phyloP scores from a whole-genome alignment of 2,113 vertebrate species.

The Eupsittula cactorum region DNA sequence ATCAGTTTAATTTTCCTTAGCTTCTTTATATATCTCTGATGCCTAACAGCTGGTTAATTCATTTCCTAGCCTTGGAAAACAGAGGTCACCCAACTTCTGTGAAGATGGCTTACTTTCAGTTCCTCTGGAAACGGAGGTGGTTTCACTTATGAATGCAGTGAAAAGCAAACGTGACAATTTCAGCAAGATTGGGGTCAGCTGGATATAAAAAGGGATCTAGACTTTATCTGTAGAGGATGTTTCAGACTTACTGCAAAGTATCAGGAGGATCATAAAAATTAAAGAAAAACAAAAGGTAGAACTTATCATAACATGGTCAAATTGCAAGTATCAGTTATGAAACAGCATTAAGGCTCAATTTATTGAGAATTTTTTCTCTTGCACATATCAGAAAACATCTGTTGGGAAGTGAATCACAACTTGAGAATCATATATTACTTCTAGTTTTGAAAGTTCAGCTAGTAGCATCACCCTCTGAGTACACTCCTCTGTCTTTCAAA shows the following conservation, averaged over 20 bases:
- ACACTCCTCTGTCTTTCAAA: background rate
- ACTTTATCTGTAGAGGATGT: background rate
- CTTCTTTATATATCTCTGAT: background rate
- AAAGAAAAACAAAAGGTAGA: background rate
- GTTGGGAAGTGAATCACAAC: background rate
- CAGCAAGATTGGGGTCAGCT: background rate
- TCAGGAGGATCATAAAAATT: background rate
- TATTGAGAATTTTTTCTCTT: background rate
- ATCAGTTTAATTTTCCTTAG: background rate
- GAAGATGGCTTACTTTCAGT: background rate
- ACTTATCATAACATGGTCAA: background rate
- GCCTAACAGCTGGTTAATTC: background rate
- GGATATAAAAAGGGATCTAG: background rate
- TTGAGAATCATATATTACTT: background rate
- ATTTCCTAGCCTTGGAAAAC: background rate
- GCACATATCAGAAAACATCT: background rate
- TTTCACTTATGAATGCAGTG: background rate
- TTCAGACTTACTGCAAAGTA: background rate
- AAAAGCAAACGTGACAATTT: background rate
- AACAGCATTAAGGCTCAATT: background rate
- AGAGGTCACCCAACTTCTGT: background rate
- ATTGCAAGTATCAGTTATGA: background rate
- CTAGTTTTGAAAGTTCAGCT: background rate
- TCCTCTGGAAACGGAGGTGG: background rate
- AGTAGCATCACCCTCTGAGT: background rate